Conservation (phyloP, 2,888 invertebrate species). For the Conus canariensis region DNA sequence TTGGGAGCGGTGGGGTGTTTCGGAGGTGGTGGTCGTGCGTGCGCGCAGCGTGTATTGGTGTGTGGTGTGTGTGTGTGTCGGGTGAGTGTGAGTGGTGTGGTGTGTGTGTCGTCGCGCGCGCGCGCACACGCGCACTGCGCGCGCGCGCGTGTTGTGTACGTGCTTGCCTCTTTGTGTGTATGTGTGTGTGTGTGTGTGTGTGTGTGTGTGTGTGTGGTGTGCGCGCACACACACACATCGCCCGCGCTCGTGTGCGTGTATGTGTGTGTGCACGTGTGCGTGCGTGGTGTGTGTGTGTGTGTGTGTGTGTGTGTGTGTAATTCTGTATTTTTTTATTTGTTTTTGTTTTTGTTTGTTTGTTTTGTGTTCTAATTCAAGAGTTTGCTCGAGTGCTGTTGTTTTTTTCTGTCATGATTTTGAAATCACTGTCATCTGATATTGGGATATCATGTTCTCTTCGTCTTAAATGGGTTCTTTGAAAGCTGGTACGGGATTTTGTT, state of each 20-base stretch:
- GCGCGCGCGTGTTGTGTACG: too few relatives aligned
- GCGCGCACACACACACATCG: too few relatives aligned
- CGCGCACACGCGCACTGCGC: too few relatives aligned
- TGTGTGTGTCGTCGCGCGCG: too few relatives aligned
- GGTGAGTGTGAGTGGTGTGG: neutral
- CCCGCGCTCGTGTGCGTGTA: neutral
- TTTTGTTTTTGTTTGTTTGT: too few relatives aligned
- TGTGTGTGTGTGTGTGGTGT: neutral
- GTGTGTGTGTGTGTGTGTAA: too few relatives aligned
- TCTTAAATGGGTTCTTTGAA: too few relatives aligned
- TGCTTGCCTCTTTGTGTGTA: neutral
- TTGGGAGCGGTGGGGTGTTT: neutral
- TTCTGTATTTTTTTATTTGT: too few relatives aligned
- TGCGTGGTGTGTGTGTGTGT: neutral
- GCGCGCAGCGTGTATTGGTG: neutral
- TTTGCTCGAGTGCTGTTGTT: neutral
- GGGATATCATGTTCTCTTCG: too few relatives aligned
- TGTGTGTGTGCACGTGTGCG: neutral
- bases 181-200: neutral
- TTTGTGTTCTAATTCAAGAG: neutral
- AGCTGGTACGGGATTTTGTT: too few relatives aligned
- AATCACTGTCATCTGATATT: too few relatives aligned
- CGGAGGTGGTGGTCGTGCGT: neutral
- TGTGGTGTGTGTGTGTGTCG: neutral
- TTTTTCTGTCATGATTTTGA: neutral